Evolutionary conservation across 2,888 invertebrate species (phyloP).

Genomic region (Yponomeuta evonymella): DNA sequence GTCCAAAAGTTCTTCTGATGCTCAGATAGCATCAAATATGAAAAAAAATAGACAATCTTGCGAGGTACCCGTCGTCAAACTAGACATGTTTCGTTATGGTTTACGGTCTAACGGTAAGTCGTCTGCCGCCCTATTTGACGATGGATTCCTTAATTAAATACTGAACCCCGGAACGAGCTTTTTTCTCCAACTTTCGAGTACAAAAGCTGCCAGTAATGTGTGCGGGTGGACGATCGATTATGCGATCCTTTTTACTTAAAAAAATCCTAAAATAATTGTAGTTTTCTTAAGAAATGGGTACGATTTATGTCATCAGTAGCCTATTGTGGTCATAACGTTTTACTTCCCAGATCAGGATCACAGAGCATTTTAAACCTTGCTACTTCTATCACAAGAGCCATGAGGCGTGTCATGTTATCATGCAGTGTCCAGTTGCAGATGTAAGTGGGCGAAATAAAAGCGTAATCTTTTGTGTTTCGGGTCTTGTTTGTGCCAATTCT

Average conservation of each 20-base stretch:
- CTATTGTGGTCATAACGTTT: constrained; percentile 47
- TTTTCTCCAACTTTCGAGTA: constrained; percentile 1
- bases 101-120: too few species aligned
- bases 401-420: constrained; percentile 20
- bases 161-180: neutral
- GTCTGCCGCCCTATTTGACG: too few species aligned
- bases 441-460: constrained; percentile 33
- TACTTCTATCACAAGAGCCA: neutral
- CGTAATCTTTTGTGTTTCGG: constrained; percentile 25
- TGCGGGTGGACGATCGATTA: constrained; percentile 72
- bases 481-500: constrained; percentile 35
- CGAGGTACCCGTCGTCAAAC: too few species aligned
- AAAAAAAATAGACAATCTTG: too few species aligned
- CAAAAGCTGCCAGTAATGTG: constrained; percentile 53
- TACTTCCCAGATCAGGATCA: neutral
- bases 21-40: too few species aligned
- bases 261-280: constrained; percentile 64
- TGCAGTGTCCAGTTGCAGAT: constrained; percentile 69
- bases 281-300: constrained; percentile 52
- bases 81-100: too few species aligned
- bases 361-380: constrained; percentile 12
- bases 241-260: constrained; percentile 47
- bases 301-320: constrained; percentile 68
- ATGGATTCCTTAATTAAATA: neutral
- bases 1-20: too few species aligned